Percentiles rank a stretch among this genome's conserved stretches.
Conservation (phyloP, 92 coral and sea anemone species). For the Porites cylindrica region DNA sequence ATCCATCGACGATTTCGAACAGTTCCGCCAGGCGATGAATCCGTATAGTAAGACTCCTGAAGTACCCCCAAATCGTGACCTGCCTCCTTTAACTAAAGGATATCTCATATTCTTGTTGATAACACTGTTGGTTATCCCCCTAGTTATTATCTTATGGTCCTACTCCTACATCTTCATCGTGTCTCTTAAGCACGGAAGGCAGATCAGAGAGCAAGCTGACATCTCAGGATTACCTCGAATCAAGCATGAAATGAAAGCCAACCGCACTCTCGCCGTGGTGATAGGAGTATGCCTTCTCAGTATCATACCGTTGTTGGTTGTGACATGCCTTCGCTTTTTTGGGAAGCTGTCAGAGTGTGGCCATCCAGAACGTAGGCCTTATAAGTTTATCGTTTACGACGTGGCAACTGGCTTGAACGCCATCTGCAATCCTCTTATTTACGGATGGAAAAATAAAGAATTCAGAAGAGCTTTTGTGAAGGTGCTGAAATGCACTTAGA, state of each 20-base stretch:
- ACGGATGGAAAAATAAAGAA: slow-evolving; percentile 49
- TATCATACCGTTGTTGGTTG: slow-evolving; percentile 46
- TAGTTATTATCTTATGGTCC: slow-evolving; percentile 1
- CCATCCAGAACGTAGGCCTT: background rate
- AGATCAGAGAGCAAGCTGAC: background rate
- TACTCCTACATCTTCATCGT: slow-evolving; percentile 8
- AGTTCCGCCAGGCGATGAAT: background rate
- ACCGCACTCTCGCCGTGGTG: slow-evolving; percentile 50
- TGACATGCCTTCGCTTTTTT: slow-evolving; percentile 13
- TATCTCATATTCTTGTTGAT: slow-evolving; percentile 25
- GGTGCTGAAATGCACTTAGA: background rate
- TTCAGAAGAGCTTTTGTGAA: slow-evolving; percentile 36
- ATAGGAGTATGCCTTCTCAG: slow-evolving; percentile 40
- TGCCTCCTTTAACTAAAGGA: background rate
- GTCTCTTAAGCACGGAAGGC: slow-evolving; percentile 5
- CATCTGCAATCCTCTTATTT: slow-evolving; percentile 57
- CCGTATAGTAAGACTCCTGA: background rate
- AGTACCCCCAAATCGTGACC: background rate
- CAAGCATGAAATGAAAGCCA: slow-evolving; percentile 36
- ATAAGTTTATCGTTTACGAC: background rate
- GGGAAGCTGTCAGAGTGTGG: background rate
- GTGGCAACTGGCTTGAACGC: slow-evolving; percentile 15
- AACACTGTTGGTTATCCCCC: slow-evolving; percentile 16
- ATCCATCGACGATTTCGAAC: background rate
- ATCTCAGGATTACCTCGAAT: background rate